Evolutionary conservation across 2,113 vertebrate species (phyloP), one percentile per base, ranked within the genome.

Genomic region (Panthera tigris): DNA sequence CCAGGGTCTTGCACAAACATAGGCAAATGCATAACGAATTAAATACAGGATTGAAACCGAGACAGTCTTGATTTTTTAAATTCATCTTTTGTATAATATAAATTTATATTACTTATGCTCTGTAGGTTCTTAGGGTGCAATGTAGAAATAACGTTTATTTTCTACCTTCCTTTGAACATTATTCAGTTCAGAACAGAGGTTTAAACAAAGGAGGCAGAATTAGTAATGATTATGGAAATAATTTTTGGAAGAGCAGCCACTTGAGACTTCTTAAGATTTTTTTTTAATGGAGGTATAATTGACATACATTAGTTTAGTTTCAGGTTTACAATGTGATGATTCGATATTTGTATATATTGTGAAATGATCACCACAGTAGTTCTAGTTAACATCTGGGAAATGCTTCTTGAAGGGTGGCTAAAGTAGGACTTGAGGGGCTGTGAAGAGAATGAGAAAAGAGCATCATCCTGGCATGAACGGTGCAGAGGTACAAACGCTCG

Each of bases 71-170:
- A 14, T 66, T 69, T 69, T n/a, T 79, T 39, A 2, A 21, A 27
- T 66, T 87, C 2, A 9, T 78, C 57, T 92, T 27, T 73, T 91
- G 29, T 81, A 4, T 69, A 91, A 48, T 68, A 4, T 79, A 84
- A 78, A 79, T 86, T 48, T 84, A 45, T 18, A 25, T 73, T 78
- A 21, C 41, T 45, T 96, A 65, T 19, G 36, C 10, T 33, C 5
- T 18, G 66, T 69, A 78, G 45, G 6, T 69, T 95, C 52, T 61
- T 94, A 79, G 92, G 71, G 27, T 48, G 1, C 87, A 66, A 3
- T 50, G 2, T 68, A 33, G 45, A 96, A 93, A 84, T 69, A 16
- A n/a, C 74, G 73, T 45, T 92, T 96, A 57, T 87, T 85, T 89
- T 89, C 33, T 89, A 19, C 33, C 45, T 74, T 80, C 25, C 33